phyloP scores from a whole-genome alignment of 2,113 vertebrate species.

The Hystrix brachyura region DNA sequence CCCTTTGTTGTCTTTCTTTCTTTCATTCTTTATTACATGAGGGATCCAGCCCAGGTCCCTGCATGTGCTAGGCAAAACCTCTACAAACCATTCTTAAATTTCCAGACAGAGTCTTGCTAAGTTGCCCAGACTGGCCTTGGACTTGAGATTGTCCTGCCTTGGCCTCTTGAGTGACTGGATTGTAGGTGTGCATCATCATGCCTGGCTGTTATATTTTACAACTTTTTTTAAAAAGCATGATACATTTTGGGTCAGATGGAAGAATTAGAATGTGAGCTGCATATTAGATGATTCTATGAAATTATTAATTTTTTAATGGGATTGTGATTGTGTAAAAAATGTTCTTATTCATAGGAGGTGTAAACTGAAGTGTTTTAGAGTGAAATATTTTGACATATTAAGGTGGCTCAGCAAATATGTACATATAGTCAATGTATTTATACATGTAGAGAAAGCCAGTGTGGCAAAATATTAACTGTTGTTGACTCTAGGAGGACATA shows the following conservation, averaged over 20 bases:
- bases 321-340: conserved; percentile 11
- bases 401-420: not conserved
- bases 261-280: not conserved
- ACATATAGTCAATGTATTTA: not conserved
- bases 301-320: conserved; percentile 39
- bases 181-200: not conserved
- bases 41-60: not conserved
- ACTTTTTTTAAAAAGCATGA: not conserved
- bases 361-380: conserved; percentile 41
- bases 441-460: conserved; percentile 41
- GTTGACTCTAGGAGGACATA: not conserved
- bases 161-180: not conserved
- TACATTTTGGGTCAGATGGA: conserved; percentile 35
- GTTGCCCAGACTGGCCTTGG: not conserved
- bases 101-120: not conserved
- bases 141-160: not conserved
- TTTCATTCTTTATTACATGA: not conserved
- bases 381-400: conserved; percentile 4
- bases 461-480: not conserved
- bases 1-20: conserved; percentile 1
- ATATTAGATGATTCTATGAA: not conserved
- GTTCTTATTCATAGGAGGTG: not conserved
- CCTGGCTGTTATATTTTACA: not conserved
- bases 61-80: not conserved
- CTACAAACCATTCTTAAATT: not conserved